These are phyloP conservation scores for Cryptoblepharus egeriae DNA, from an alignment of 2,797 vertebrate species.

Conservation along the genomic window DNA sequence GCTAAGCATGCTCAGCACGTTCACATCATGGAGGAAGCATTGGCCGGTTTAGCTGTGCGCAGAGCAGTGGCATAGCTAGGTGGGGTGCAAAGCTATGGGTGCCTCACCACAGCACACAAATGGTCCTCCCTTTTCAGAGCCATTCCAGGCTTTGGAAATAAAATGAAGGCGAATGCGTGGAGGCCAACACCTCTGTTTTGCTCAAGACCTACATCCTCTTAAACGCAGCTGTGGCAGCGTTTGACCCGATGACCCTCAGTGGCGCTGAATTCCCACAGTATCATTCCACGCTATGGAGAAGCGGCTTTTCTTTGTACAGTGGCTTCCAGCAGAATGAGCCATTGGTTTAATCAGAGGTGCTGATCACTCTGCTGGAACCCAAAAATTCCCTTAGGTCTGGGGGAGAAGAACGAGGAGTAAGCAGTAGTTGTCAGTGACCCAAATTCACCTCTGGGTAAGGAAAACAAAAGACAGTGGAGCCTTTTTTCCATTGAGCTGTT, in stretches of 20 bases:
- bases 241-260: neutral
- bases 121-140: no score
- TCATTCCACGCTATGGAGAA: neutral
- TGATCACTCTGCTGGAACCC: slow-evolving; percentile 50
- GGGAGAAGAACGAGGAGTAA: slow-evolving; percentile 34
- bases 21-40: neutral
- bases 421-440: slow-evolving; percentile 40
- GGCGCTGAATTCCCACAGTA: slow-evolving; percentile 31
- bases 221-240: neutral
- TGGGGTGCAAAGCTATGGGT: no score
- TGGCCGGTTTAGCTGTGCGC: neutral
- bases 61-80: no score
- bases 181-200: no score
- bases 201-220: neutral
- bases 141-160: no score
- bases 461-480: neutral
- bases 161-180: no score
- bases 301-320: slow-evolving; percentile 44
- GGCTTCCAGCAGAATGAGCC: slow-evolving; percentile 46
- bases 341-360: slow-evolving; percentile 58
- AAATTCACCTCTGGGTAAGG: slow-evolving; percentile 9
- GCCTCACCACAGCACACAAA: no score
- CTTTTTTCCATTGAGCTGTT: neutral
- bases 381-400: slow-evolving; percentile 20
- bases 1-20: neutral